Evolutionary conservation across 2,888 invertebrate genomes (phyloP).

Genomic region (Euphydryas editha): DNA sequence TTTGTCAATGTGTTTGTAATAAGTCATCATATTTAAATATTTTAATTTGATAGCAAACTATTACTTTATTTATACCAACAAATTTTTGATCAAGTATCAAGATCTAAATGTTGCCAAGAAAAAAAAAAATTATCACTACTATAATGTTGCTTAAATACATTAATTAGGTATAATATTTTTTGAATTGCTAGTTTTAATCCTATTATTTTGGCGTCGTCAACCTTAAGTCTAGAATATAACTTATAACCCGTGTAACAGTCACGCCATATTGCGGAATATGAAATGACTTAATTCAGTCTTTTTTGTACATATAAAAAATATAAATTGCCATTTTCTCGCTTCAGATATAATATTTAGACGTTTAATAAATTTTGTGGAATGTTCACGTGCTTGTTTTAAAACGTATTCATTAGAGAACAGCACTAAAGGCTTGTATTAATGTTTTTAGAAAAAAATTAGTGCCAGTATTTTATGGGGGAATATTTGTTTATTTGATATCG

Average conservation of each 20-base stretch:
- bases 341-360: not conserved
- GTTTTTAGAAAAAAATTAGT: not conserved
- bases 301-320: conserved; percentile 14
- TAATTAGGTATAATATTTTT: conserved; percentile 3
- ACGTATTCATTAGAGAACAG: not conserved
- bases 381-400: not conserved
- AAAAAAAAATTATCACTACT: not conserved
- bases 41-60: too few species aligned
- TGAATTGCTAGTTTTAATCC: not conserved
- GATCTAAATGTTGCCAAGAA: not conserved
- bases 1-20: too few species aligned
- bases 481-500: too few species aligned
- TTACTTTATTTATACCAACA: too few species aligned
- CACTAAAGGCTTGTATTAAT: not conserved
- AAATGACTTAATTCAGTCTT: conserved; percentile 21
- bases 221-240: conserved; percentile 22
- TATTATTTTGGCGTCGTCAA: conserved; percentile 23
- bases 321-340: conserved; percentile 20
- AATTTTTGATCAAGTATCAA: too few species aligned
- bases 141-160: not conserved
- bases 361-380: conserved; percentile 4
- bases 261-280: conserved; percentile 28
- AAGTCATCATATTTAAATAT: too few species aligned
- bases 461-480: not conserved
- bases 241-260: conserved; percentile 24